Evolutionary conservation across 1,140 invertebrate species (phyloP), one percentile per base, ranked within the genome.

Genomic region (Drosophila parabipectinata): DNA sequence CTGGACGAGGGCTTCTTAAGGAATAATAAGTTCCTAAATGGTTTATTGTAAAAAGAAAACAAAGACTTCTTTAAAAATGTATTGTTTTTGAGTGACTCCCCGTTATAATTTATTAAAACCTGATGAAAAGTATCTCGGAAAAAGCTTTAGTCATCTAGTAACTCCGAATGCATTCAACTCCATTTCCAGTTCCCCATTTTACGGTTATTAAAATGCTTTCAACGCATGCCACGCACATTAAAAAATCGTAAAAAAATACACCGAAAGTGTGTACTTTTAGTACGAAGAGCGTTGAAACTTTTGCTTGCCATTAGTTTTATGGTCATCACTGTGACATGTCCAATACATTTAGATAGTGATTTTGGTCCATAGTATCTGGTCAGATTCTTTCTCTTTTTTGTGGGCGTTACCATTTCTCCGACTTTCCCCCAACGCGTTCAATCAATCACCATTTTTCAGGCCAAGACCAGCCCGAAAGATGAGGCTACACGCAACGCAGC

Each of bases 281-380:
- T 52, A 55, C 57, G 56, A 18, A 41, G 24, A 41, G 53, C 57
- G 57, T 47, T 26, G 37, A 45, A 34, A 34, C 53, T 58, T 51
- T 72, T 59, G 72, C 58, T 50, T 59, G 53, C 77, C 81, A 84
- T 84, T 84, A 85, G 81, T 69, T 85, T 80, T 85, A 80, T 77
- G 14, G 48, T 52, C 76, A 67, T 73, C 80, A 60, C 52, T 63
- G 57, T 81, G 45, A 84, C 81, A 84, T 85, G 81, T 85, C 82
- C 82, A 85, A 87, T 71, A 55, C 82, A 85, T 85, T 87, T 82
- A 74, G 82, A 82, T 87, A 81, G 74, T 57, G 52, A 55, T 32
- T 48, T 55, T 21, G 71, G 71, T 41, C 59, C 26, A 53, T 32
- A 63, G 52, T 30, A 34, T 30, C 32, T 41, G 10, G 21, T 2